phyloP scores from a whole-genome alignment of 2,888 invertebrate species.

The Caradrina kadenii region DNA sequence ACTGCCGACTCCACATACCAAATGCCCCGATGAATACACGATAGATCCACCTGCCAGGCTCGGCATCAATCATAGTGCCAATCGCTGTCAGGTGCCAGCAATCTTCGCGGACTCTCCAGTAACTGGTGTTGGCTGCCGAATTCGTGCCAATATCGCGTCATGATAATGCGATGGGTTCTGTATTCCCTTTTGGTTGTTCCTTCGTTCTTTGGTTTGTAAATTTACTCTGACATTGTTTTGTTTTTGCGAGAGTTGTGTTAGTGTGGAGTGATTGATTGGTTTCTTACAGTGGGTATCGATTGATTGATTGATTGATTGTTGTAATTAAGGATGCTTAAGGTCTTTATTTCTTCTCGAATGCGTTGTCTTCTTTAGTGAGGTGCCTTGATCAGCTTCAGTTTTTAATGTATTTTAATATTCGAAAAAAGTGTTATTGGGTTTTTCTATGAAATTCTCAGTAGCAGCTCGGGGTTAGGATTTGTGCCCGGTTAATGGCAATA shows the following conservation, averaged over 20 bases:
- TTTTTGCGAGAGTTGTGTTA: constrained; percentile 22
- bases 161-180: constrained; percentile 56
- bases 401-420: background rate
- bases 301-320: constrained; percentile 19
- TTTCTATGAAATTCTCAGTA: too few relatives aligned
- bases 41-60: constrained; percentile 60
- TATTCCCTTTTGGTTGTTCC: constrained; percentile 35
- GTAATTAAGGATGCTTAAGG: constrained; percentile 2
- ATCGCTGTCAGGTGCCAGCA: constrained; percentile 74
- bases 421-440: too few relatives aligned
- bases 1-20: constrained; percentile 32
- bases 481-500: too few relatives aligned
- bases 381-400: background rate
- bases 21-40: constrained; percentile 54
- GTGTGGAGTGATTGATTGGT: constrained; percentile 18
- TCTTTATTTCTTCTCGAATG: background rate
- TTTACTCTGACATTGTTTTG: constrained; percentile 32
- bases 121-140: constrained; percentile 61
- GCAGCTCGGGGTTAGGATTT: too few relatives aligned
- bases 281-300: background rate
- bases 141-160: constrained; percentile 69
- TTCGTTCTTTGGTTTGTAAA: constrained; percentile 29
- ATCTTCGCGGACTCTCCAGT: constrained; percentile 64
- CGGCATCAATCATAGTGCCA: constrained; percentile 76
- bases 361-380: background rate